Evolutionary conservation across 1,140 invertebrate species (phyloP).

Genomic region (Metaphire vulgaris): DNA sequence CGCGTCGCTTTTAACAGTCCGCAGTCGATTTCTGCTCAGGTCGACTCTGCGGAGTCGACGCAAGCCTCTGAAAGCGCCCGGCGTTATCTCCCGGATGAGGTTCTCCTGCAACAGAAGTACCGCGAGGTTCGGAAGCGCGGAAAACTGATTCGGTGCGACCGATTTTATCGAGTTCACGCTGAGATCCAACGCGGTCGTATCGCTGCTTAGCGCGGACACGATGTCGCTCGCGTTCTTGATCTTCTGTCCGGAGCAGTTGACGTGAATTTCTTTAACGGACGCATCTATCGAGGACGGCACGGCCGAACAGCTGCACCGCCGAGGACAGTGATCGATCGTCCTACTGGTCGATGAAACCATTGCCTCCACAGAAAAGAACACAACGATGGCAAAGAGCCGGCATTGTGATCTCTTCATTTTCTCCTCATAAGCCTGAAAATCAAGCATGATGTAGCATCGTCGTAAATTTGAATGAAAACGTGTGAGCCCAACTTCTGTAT

Average conservation of each 20-base stretch:
- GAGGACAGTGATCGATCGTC: neutral
- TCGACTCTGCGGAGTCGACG: neutral
- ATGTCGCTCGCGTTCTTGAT: neutral
- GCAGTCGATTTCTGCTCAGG: neutral
- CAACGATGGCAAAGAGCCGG: too few species aligned
- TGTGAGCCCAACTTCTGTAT: too few species aligned
- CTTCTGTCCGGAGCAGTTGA: neutral
- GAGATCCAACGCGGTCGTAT: neutral
- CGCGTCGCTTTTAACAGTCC: neutral
- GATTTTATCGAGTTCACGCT: neutral
- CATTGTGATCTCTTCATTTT: too few species aligned
- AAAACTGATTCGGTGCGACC: neutral
- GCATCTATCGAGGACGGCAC: neutral
- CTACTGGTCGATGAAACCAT: neutral
- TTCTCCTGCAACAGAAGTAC: neutral
- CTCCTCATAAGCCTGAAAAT: too few species aligned
- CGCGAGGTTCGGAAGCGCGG: neutral
- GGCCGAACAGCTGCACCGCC: neutral
- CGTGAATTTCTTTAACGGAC: neutral
- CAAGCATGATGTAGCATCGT: too few species aligned
- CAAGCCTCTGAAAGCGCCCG: neutral
- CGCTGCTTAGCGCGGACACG: neutral
- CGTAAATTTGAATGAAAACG: too few species aligned
- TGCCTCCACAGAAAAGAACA: neutral
- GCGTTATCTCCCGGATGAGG: neutral